A percentile compares a stretch with the other conserved stretches of the same genome.
These are phyloP conservation scores for Trachelus tabidus DNA, from an alignment of 2,888 invertebrate genomes.

Conservation along the genomic window DNA sequence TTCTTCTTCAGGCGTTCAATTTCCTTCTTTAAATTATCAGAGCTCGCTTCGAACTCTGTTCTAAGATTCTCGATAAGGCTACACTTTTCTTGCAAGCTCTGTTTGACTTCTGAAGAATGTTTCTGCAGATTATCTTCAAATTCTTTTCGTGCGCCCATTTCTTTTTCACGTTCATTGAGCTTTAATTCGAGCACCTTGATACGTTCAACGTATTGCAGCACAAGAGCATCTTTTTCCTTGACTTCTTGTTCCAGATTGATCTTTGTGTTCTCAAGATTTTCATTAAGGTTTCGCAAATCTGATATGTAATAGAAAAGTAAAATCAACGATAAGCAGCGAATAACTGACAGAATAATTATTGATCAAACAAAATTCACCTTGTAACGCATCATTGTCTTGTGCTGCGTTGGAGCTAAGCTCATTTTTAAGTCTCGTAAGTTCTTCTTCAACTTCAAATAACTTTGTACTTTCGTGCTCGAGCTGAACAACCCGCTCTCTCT, in stretches of 20 bases:
- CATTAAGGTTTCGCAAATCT: constrained; percentile 51
- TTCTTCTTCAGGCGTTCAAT: constrained; percentile 49
- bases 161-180: constrained; percentile 48
- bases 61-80: constrained; percentile 59
- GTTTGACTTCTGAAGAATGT: constrained; percentile 58
- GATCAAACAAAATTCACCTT: constrained; percentile 27
- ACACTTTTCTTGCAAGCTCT: constrained; percentile 57
- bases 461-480: constrained; percentile 70
- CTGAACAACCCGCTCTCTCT: constrained; percentile 65
- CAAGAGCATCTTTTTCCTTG: constrained; percentile 45
- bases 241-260: constrained; percentile 59
- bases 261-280: constrained; percentile 58
- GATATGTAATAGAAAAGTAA: constrained; percentile 15
- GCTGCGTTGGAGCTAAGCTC: constrained; percentile 68
- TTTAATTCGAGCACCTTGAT: constrained; percentile 48
- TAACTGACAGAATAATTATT: background rate
- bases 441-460: constrained; percentile 75
- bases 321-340: background rate
- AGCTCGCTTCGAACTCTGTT: constrained; percentile 49
- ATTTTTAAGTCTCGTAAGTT: constrained; percentile 72
- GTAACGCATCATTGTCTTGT: constrained; percentile 40
- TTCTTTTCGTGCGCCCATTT: constrained; percentile 42
- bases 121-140: constrained; percentile 52
- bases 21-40: constrained; percentile 47
- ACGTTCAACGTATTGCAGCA: constrained; percentile 58